phyloP scores from a whole-genome alignment of 30 jellyfish, hydroid and myxozoan species.

The Cassiopea xamachana region DNA sequence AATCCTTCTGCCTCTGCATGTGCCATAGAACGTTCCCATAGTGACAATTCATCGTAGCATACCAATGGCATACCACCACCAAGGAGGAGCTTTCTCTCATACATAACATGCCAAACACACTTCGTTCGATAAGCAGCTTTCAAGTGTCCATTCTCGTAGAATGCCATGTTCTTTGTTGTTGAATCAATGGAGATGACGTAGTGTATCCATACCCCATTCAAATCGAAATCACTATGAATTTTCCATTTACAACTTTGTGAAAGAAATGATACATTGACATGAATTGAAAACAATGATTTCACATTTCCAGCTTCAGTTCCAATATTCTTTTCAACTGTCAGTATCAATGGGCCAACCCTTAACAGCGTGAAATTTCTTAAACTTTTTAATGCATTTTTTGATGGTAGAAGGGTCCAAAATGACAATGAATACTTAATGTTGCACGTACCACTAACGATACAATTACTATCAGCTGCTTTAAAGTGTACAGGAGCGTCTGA shows the following conservation, averaged over 20 bases:
- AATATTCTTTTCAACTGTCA: background rate
- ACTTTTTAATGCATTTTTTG: background rate
- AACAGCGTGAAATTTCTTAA: background rate
- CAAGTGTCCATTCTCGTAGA: background rate
- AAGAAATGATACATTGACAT: background rate
- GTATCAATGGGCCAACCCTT: background rate
- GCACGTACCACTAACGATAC: constrained; percentile 16
- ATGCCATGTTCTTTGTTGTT: background rate
- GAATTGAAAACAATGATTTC: background rate
- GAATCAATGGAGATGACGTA: constrained; percentile 10
- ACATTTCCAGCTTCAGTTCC: background rate
- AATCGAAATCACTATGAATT: background rate
- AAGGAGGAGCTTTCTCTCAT: background rate
- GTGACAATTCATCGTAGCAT: constrained; percentile 36
- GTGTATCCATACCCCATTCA: constrained; percentile 26
- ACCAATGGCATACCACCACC: constrained; percentile 43
- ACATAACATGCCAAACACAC: background rate
- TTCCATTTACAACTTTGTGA: constrained; percentile 19
- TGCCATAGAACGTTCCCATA: background rate
- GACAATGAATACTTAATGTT: background rate
- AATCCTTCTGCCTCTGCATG: background rate
- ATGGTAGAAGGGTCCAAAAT: constrained; percentile 28
- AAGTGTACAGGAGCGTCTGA: constrained; percentile 2
- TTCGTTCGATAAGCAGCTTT: background rate
- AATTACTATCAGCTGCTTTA: background rate